phyloP scores from a whole-genome alignment of 2,113 vertebrate species.

The Oreochromis aureus region DNA sequence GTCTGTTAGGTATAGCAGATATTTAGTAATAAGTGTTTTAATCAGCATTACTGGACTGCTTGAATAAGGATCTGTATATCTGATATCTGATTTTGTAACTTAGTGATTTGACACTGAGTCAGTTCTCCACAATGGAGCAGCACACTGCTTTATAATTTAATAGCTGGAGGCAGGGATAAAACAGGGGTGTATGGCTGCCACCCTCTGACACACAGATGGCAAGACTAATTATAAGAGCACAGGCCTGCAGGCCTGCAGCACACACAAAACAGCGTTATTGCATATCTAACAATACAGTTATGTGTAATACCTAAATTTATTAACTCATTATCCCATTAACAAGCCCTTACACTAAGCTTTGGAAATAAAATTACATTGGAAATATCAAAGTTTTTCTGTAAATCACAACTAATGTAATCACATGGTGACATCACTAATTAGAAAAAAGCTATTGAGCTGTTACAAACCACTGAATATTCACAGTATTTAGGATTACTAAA shows the following conservation, averaged over 20 bases:
- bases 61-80: background rate
- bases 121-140: background rate
- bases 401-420: background rate
- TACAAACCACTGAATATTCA: background rate
- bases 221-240: conserved; percentile 42
- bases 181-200: conserved; percentile 4
- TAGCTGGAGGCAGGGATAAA: conserved; percentile 4
- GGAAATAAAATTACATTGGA: background rate
- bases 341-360: background rate
- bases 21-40: background rate
- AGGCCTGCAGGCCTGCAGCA: conserved; percentile 42
- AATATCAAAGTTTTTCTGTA: background rate
- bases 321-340: background rate
- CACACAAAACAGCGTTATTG: background rate
- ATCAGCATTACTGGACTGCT: background rate
- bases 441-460: background rate
- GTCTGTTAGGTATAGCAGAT: background rate
- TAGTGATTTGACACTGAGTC: background rate
- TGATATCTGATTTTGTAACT: background rate
- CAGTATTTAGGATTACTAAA: background rate
- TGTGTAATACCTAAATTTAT: background rate
- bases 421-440: background rate
- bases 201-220: conserved; percentile 60
- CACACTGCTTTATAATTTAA: background rate
- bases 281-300: background rate